Percentiles rank a stretch among this genome's conserved stretches.
Evolutionary conservation across 2,113 vertebrate species (phyloP).

Genomic region (Rhipidura dahli): DNA sequence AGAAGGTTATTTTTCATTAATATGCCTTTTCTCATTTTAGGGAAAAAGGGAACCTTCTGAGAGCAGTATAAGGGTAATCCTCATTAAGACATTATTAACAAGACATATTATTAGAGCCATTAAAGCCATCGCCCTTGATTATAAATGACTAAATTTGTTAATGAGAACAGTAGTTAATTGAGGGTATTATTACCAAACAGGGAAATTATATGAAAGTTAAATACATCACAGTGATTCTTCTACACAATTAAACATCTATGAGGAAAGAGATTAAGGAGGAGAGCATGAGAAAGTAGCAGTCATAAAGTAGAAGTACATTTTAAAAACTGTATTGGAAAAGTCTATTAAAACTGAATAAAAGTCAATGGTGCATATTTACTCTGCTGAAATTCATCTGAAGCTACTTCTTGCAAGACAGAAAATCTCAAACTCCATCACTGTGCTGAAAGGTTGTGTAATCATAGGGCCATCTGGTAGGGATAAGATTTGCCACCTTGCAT

Average conservation of each 20-base stretch:
- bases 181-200: constrained; percentile 49
- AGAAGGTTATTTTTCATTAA: constrained; percentile 2
- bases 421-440: not conserved
- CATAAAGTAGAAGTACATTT: not conserved
- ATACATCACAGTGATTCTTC: constrained; percentile 28
- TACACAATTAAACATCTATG: constrained; percentile 35
- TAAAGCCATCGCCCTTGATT: constrained; percentile 50
- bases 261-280: constrained; percentile 15
- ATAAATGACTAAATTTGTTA: constrained; percentile 58
- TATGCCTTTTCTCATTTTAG: constrained; percentile 12
- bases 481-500: not conserved
- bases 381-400: not conserved
- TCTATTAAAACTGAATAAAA: constrained; percentile 44
- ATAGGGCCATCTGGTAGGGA: not conserved
- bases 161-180: constrained; percentile 58
- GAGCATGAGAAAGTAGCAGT: not conserved
- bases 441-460: not conserved
- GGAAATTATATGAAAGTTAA: constrained; percentile 58
- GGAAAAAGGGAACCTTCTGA: constrained; percentile 7
- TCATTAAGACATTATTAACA: constrained; percentile 49
- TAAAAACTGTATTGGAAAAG: not conserved
- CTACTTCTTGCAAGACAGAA: not conserved
- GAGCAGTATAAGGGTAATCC: constrained; percentile 30
- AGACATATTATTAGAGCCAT: constrained; percentile 36
- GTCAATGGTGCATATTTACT: constrained; percentile 9